Conservation (phyloP, 2,113 vertebrate genomes). For the Cinclus cinclus region DNA sequence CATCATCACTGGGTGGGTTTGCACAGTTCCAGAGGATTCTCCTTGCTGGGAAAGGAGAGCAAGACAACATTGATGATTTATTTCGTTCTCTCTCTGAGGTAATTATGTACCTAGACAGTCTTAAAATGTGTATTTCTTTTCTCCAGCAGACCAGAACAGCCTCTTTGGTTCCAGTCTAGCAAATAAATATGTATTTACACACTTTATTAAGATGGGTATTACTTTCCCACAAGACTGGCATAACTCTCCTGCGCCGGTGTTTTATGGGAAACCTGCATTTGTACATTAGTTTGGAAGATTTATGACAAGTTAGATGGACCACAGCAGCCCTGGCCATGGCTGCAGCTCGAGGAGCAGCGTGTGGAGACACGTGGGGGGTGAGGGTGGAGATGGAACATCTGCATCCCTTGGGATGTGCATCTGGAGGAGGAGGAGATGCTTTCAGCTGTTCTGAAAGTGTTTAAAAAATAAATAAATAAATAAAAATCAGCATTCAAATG, state of each 20-base stretch:
- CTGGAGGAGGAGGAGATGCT: neutral
- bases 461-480: neutral
- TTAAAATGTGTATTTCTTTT: constrained; percentile 37
- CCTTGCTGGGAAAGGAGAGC: neutral
- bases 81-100: constrained; percentile 11
- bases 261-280: neutral
- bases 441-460: neutral
- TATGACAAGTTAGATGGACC: neutral
- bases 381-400: neutral
- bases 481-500: neutral
- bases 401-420: neutral
- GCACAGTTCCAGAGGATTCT: neutral
- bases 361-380: neutral
- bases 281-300: neutral
- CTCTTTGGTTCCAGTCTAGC: constrained; percentile 43
- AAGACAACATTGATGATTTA: constrained; percentile 38
- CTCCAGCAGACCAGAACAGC: constrained; percentile 41
- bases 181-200: constrained; percentile 67
- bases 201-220: constrained; percentile 57
- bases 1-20: accelerated
- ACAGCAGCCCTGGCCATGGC: neutral
- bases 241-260: constrained; percentile 14
- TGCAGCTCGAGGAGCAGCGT: accelerated
- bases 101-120: constrained; percentile 60
- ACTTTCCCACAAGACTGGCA: constrained; percentile 22